Evolutionary conservation across 2,113 vertebrate genomes (phyloP), one percentile per base, ranked within the genome.

Genomic region (Onychostruthus taczanowskii): DNA sequence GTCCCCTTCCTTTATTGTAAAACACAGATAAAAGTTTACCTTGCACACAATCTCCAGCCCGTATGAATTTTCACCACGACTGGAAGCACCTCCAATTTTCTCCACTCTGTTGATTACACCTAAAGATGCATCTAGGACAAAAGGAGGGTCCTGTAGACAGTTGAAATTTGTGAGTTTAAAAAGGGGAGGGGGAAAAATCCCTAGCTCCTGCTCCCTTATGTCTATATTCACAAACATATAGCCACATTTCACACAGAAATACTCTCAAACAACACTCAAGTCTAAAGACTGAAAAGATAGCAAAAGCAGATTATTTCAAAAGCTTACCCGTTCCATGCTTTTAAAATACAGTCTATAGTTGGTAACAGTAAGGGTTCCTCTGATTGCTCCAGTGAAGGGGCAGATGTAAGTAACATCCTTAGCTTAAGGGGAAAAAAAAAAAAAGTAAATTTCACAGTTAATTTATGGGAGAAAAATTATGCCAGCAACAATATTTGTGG

Each of bases 361-460:
- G 58, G 99, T 99, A 83, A 99, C 98, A 10, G 98, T 99, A 93
- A 99, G 97, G 4, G 98, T 99, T 97, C 99, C 99, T 92, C 98
- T 98, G 63, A 99, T 96, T 61, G 98, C 98, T 95, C 99, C 99
- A 87, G 98, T 98, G 95, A 99, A 99, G 13, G 99, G 99, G 93
- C 99, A 99, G 96, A 99, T 99, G 74, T 99, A 99, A 84, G 99
- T 99, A 88, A 99, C 98, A 89, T 99, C 99, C 98, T 99, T 98
- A 72, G 98, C 99, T 99, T 95, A 15, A 89, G 67, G 94, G 94
- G 21, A 76, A 20, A 84, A 9, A 52, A 11, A 41, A 18, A 3
- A 13, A 50, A 9, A n/a, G 41, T 91, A 58, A 79, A 66, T 56
- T 79, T 80, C 27, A 73, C 2, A 1, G 30, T 55, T 77, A 70